Evolutionary conservation across 2,888 invertebrate genomes (phyloP).

Genomic region (Hirtodrosophila cameraria): DNA sequence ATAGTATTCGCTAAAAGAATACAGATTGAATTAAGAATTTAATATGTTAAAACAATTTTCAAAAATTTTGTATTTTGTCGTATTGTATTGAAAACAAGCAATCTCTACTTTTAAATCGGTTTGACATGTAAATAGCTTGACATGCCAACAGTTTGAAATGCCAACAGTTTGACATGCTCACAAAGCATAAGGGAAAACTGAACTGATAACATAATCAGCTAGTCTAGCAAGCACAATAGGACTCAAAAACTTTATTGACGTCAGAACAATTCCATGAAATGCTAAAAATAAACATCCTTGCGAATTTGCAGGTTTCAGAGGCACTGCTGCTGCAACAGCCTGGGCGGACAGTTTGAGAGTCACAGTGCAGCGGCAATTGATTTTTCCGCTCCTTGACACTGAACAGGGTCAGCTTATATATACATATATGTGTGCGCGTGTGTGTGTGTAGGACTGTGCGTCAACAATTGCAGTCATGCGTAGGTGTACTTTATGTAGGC

Average conservation of each 20-base stretch:
- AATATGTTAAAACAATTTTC: no score
- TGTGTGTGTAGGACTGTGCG: constrained; percentile 2
- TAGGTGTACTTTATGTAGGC: background rate
- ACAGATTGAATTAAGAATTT: no score
- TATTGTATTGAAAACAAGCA: no score
- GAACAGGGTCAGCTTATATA: constrained; percentile 63
- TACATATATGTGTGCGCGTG: background rate
- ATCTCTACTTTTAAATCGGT: no score
- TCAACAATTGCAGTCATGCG: constrained; percentile 27
- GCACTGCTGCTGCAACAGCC: constrained; percentile 15
- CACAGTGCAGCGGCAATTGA: constrained; percentile 56
- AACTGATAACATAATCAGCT: background rate
- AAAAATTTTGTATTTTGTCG: no score
- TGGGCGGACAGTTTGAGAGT: constrained; percentile 43
- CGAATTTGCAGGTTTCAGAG: constrained; percentile 19
- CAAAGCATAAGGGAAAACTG: no score
- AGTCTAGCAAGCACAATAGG: no score
- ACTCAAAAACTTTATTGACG: constrained; percentile 17
- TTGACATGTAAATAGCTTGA: no score
- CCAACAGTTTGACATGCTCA: no score
- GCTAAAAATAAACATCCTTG: constrained; percentile 21
- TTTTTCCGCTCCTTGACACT: constrained; percentile 71
- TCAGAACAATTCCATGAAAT: constrained; percentile 12
- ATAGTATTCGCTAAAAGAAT: no score
- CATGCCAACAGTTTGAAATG: no score